Conservation (phyloP, 2,888 invertebrate species). For the Capitulum mitella region DNA sequence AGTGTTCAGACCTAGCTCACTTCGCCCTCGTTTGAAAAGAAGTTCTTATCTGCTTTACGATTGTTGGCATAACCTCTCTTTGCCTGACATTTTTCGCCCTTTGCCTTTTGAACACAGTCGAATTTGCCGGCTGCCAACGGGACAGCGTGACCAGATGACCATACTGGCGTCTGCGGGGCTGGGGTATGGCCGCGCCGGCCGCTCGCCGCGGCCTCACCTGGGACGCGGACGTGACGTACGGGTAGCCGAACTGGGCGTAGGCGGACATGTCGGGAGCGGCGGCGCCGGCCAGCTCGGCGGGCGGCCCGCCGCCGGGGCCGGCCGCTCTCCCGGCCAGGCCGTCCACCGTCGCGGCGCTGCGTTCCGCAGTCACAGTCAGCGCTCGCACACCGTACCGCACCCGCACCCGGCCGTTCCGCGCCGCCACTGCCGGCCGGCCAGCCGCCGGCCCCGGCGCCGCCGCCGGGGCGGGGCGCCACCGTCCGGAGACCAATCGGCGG, state of each 20-base stretch:
- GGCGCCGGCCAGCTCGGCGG: slow-evolving; percentile 26
- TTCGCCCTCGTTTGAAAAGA: too few relatives aligned
- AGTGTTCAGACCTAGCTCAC: too few relatives aligned
- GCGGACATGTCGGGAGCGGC: slow-evolving; percentile 27
- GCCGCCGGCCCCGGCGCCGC: not conserved
- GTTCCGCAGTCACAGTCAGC: not conserved
- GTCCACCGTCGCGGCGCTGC: not conserved
- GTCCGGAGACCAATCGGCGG: not conserved
- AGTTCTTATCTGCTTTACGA: too few relatives aligned
- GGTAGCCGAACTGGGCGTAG: slow-evolving; percentile 24
- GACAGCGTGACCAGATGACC: too few relatives aligned
- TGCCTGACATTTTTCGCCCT: too few relatives aligned
- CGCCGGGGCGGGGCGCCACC: not conserved
- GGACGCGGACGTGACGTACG: slow-evolving; percentile 4
- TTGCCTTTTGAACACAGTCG: too few relatives aligned
- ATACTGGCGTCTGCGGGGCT: too few relatives aligned
- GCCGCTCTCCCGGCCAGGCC: slow-evolving; percentile 21
- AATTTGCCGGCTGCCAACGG: too few relatives aligned
- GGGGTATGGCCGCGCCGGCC: too few relatives aligned
- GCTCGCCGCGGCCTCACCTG: not conserved
- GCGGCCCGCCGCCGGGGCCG: slow-evolving; percentile 15
- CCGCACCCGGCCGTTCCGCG: not conserved
- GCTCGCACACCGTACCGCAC: not conserved
- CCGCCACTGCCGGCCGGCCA: not conserved
- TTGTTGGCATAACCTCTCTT: too few relatives aligned